These are phyloP conservation scores for Ctenosaura bakeri DNA, from an alignment of 2,797 vertebrate species.

Conservation along the genomic window DNA sequence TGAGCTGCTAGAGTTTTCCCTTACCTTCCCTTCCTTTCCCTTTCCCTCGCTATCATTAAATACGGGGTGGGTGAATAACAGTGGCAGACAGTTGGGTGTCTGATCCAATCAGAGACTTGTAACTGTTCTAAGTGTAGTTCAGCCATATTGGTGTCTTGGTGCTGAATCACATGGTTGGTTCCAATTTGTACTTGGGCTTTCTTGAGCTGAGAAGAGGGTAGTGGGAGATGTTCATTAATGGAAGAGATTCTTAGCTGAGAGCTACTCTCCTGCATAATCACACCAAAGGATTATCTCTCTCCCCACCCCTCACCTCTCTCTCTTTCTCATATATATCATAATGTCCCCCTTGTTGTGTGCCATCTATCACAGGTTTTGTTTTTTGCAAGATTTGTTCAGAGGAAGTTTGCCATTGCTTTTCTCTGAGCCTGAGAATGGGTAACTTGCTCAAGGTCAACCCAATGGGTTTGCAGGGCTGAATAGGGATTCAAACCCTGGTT, in stretches of 20 bases:
- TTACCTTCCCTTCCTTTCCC: not conserved
- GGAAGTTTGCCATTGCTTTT: no score
- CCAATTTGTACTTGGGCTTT: not conserved
- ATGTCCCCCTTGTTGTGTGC: not conserved
- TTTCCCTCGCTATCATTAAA: not conserved
- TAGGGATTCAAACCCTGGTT: no score
- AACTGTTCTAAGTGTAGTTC: not conserved
- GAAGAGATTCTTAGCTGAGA: not conserved
- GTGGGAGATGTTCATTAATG: not conserved
- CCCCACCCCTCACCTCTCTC: no score
- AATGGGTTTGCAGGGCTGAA: no score
- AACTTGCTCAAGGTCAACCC: no score
- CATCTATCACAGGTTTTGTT: no score
- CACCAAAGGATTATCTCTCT: no score
- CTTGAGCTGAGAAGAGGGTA: not conserved
- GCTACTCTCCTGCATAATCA: not conserved
- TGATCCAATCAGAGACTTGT: not conserved
- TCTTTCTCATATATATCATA: not conserved
- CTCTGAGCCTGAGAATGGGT: no score
- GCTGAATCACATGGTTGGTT: not conserved
- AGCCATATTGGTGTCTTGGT: not conserved
- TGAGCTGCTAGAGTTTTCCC: conserved; percentile 73
- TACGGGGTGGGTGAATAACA: not conserved
- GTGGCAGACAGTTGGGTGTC: not conserved
- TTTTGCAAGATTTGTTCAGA: no score